These are phyloP conservation scores for Euproctis similis DNA, from an alignment of 2,888 invertebrate species.

Conservation along the genomic window DNA sequence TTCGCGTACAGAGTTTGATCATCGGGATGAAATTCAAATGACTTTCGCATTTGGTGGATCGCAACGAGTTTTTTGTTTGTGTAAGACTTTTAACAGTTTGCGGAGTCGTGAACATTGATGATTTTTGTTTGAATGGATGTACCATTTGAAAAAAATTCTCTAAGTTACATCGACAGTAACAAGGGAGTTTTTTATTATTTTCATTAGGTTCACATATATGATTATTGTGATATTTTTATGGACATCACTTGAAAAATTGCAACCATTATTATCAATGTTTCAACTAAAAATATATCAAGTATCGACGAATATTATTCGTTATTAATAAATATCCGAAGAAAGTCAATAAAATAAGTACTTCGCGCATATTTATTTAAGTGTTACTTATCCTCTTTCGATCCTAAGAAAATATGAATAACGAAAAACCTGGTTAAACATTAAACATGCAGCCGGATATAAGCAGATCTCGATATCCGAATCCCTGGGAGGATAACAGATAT, in stretches of 20 bases:
- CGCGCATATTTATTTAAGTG: conserved; percentile 13
- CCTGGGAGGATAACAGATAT: conserved; percentile 47
- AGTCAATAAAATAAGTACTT: not conserved
- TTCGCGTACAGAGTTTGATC: conserved; percentile 42
- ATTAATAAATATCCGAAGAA: not conserved
- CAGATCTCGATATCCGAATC: conserved; percentile 32
- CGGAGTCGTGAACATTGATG: conserved; percentile 9
- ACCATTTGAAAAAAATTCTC: no score
- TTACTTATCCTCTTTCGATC: conserved; percentile 23
- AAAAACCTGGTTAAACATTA: conserved; percentile 33
- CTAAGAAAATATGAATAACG: conserved; percentile 40
- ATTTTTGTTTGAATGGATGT: conserved; percentile 1
- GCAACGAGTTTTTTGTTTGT: conserved; percentile 25
- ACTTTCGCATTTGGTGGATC: conserved; percentile 36
- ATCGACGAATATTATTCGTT: no score
- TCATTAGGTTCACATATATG: no score
- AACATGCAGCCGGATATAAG: conserved; percentile 38
- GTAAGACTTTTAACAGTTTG: conserved; percentile 18
- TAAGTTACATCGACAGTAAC: no score
- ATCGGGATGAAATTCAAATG: conserved; percentile 41
- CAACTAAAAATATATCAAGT: no score
- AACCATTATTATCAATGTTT: no score
- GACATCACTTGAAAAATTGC: no score
- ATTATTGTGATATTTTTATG: no score
- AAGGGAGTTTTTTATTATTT: no score